Base-by-base conservation (phyloP, 2,888 invertebrate genomes). In the Sussaba pulchella region DNA sequence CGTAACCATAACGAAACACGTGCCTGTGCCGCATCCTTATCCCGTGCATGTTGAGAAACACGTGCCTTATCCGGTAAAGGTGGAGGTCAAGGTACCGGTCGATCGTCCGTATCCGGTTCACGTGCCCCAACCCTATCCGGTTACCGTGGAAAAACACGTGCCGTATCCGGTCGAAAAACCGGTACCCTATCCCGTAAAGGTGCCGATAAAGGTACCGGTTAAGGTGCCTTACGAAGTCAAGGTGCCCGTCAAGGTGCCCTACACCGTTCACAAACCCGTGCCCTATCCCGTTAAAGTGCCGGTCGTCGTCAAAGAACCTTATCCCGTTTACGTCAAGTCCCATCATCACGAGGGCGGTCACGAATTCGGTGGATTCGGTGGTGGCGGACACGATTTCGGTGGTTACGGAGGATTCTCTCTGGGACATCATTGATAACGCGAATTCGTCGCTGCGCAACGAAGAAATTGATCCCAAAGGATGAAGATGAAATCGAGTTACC, bases 1-100 rank as follows among this genome's bases (percentile, higher is more conserved):
- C 21, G 87, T 88, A 47, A 91, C 91, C 36, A 87, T 91, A 71
- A 91, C 91, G 52, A 91, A 91, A 67, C 89, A 90, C 82, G 89
- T 91, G 1, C 89, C 87, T 21, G 90, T 91, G 17, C 91, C 91
- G 2, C 85, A 87, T 21, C 91, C 91, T 4, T 91, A 91, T 78
- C 90, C 89, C 8, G 91, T 91, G 0, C 87, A 87, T 47, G 89
- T 90, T 12, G 89, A 89, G 69, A 91, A 90, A 76, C 90, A 87
- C 76, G 86, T 91, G 14, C 90, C 90, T 5, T 88, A 87, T 54
- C 75, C 90, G 4, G 91, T 91, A 0, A 90, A 91, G 1, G 90
- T 91, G 5, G 90, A 83, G 10, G 87, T 91, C 31, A 89, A 89
- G 81, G 86, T 91, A 1, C 90, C 88, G 2, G 87, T 89, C 9